A percentile compares a stretch with the other conserved stretches of the same genome.
phyloP scores from a whole-genome alignment of 2,113 vertebrate species.

The Muntiacus reevesi region DNA sequence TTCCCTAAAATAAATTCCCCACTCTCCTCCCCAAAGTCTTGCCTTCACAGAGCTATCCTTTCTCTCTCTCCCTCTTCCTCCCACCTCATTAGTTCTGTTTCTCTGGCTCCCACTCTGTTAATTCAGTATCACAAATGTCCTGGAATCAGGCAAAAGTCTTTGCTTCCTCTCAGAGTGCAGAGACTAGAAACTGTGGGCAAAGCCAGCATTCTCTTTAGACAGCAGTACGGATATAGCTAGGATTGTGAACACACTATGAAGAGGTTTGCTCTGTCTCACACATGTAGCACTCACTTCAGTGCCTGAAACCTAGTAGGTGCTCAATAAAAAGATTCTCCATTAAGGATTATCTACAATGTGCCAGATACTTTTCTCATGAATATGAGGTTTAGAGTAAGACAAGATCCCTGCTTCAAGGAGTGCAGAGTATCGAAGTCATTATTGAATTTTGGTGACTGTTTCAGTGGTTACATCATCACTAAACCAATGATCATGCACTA shows the following conservation, averaged over 20 bases:
- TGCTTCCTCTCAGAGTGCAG: background rate
- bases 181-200: background rate
- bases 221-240: background rate
- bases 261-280: background rate
- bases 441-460: background rate
- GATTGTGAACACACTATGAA: background rate
- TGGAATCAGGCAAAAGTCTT: background rate
- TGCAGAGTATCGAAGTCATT: background rate
- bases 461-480: background rate
- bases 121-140: background rate
- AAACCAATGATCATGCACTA: background rate
- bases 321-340: background rate
- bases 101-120: background rate
- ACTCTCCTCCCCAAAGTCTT: background rate
- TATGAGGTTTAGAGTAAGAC: background rate
- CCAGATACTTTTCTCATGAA: background rate
- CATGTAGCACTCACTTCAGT: background rate
- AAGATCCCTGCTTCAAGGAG: background rate
- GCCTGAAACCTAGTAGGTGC: background rate
- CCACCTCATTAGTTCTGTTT: background rate
- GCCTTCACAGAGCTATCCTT: background rate
- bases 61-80: background rate
- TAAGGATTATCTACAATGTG: background rate
- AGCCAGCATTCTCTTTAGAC: background rate
- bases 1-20: background rate